A percentile compares a stretch with the other conserved stretches of the same genome.
Conservation (phyloP, 2,888 invertebrate genomes). For the Sthenelais limicola region DNA sequence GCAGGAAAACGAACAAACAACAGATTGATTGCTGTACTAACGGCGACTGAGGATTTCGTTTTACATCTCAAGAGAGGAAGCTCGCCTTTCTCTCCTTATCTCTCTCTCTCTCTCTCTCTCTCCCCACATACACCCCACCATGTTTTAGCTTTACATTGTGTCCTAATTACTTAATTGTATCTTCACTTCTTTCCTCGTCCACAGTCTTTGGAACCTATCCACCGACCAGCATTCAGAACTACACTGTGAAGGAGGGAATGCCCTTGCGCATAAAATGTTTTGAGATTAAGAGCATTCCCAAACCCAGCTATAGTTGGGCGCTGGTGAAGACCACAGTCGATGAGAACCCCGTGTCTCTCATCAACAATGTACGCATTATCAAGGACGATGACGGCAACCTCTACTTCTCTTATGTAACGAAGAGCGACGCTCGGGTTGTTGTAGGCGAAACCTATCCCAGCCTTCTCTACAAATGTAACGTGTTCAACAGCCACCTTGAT, state of each 20-base stretch:
- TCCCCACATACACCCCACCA: too few relatives aligned
- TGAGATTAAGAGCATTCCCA: conserved; percentile 44
- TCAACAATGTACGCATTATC: conserved; percentile 39
- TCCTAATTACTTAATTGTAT: too few relatives aligned
- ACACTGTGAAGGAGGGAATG: conserved; percentile 41
- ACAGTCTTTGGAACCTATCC: conserved; percentile 23
- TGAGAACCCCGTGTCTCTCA: conserved; percentile 23
- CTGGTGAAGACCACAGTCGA: conserved; percentile 37
- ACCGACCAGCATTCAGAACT: conserved; percentile 32
- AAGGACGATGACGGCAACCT: conserved; percentile 47
- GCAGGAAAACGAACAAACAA: too few relatives aligned
- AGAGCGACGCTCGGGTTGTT: conserved; percentile 10
- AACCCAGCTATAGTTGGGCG: conserved; percentile 44
- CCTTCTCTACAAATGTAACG: conserved; percentile 48
- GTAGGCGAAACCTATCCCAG: background rate
- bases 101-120: too few relatives aligned
- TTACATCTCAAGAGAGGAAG: too few relatives aligned
- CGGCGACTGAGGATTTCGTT: too few relatives aligned
- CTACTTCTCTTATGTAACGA: conserved; percentile 32
- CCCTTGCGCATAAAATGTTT: conserved; percentile 41
- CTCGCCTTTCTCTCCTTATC: too few relatives aligned
- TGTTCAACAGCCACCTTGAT: conserved; percentile 47
- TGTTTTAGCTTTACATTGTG: too few relatives aligned
- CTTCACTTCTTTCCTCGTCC: background rate
- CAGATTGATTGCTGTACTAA: too few relatives aligned